Percentiles rank a stretch among this genome's conserved stretches.
These are phyloP conservation scores for Serrognathus titanus DNA, from an alignment of 2,888 invertebrate species.

Conservation along the genomic window DNA sequence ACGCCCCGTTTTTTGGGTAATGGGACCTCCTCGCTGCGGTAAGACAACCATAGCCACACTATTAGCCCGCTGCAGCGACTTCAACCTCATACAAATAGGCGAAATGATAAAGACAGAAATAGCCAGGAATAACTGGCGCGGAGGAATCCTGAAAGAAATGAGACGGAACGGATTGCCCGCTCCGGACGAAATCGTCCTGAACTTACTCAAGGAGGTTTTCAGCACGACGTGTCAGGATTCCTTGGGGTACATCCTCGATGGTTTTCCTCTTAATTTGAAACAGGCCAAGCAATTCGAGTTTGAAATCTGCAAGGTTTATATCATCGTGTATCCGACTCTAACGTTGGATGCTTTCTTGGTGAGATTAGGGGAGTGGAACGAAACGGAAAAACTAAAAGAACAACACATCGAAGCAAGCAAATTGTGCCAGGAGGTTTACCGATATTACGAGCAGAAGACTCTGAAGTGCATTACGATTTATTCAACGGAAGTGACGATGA, in stretches of 20 bases:
- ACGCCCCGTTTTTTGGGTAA: conserved; percentile 30
- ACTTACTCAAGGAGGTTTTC: conserved; percentile 24
- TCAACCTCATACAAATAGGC: conserved; percentile 22
- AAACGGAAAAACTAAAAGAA: conserved; percentile 1
- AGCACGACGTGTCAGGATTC: conserved; percentile 15
- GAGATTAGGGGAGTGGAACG: neutral
- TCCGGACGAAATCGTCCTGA: conserved; percentile 24
- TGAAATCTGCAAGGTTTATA: conserved; percentile 28
- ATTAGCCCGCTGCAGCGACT: conserved; percentile 26
- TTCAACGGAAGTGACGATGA: conserved; percentile 6
- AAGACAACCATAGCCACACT: conserved; percentile 26
- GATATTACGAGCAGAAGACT: conserved; percentile 16
- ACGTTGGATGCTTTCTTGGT: conserved; percentile 22
- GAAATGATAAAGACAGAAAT: conserved; percentile 25
- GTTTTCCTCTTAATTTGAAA: conserved; percentile 28
- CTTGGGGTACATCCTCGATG: conserved; percentile 31
- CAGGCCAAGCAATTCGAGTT: conserved; percentile 32
- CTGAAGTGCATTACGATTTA: conserved; percentile 11
- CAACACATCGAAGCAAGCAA: conserved; percentile 4
- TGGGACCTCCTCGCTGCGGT: conserved; percentile 27
- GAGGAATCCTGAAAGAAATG: conserved; percentile 21
- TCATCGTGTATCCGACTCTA: conserved; percentile 26
- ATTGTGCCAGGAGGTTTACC: conserved; percentile 12
- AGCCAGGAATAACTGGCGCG: conserved; percentile 18
- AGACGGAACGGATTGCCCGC: conserved; percentile 15